Conservation (phyloP, 2,888 invertebrate genomes). For the Himalopsyche anomala region DNA sequence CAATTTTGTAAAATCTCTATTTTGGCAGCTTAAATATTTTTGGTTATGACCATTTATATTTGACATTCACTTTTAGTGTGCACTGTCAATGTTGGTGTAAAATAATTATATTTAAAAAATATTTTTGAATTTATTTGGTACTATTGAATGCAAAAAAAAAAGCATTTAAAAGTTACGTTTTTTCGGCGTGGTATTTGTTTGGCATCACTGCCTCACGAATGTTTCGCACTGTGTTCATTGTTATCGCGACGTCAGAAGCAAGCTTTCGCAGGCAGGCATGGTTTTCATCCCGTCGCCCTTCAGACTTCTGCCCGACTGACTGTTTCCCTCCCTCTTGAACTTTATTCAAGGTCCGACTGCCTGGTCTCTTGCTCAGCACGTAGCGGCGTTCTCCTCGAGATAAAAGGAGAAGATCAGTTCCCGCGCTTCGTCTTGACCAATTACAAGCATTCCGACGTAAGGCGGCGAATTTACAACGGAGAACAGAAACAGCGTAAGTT, state of each 20-base stretch:
- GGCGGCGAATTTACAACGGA: conserved; percentile 62
- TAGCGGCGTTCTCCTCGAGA: conserved; percentile 52
- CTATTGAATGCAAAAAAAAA: no score
- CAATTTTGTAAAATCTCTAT: no score
- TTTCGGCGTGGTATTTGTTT: not conserved
- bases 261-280: conserved; percentile 31
- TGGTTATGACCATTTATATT: no score
- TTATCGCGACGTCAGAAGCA: conserved; percentile 24
- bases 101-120: no score
- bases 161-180: not conserved
- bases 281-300: conserved; percentile 45
- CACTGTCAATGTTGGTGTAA: no score
- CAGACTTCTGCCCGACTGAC: conserved; percentile 4
- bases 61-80: no score
- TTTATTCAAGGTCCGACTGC: conserved; percentile 35
- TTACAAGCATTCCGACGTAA: conserved; percentile 63
- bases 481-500: conserved; percentile 36
- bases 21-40: no score
- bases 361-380: conserved; percentile 44
- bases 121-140: no score
- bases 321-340: not conserved
- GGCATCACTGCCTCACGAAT: conserved; percentile 42
- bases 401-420: conserved; percentile 62
- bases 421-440: conserved; percentile 65
- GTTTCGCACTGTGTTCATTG: conserved; percentile 36